Evolutionary conservation across 1,140 invertebrate species (phyloP), one percentile per base, ranked within the genome.

Genomic region (Hesperophylax magnus): DNA sequence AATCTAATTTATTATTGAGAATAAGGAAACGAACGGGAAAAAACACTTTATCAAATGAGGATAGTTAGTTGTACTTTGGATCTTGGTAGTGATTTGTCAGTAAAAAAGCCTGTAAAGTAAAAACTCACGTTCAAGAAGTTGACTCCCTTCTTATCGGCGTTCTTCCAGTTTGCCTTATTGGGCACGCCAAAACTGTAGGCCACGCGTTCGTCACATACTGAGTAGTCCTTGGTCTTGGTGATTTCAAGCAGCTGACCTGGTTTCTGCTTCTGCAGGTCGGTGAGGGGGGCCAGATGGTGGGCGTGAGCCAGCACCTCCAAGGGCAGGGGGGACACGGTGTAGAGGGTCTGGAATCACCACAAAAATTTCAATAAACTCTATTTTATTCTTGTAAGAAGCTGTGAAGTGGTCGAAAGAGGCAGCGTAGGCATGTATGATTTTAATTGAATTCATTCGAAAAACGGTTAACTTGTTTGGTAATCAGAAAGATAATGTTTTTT

Each of bases 191-290:
- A 93, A 85, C 93, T 91, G 82, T 93, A 94, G 9, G 87, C 89
- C n/a, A 92, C 87, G 78, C 90, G 87, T 71, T 92, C 87, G 8
- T 92, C 90, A 85, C 93, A 93, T 53, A 92, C 92, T 20, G 87
- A 91, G 84, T 92, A 94, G 86, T 94, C 93, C 82, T 91, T 93
- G 58, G 89, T 92, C 85, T 95, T 95, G 15, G 91, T 89, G 47
- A 95, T 90, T 79, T 93, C 90, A 67, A 93, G 90, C 17, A 90
- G 61, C 27, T 88, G 78, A 11, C 90, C 91, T 2, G 92, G 88
- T 14, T 87, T 86, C 0, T 85, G 85, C 31, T 85, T 83, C 27
- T 58, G 14, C 39, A 88, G 83, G 0, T 88, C 71, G 0, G 88
- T 87, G 27, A 91, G 86, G 6, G 92, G 92, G 2, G 87, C 89